Percentiles rank a stretch among this genome's conserved stretches.
phyloP scores from a whole-genome alignment of 2,113 vertebrate species.

The Polypterus senegalus region DNA sequence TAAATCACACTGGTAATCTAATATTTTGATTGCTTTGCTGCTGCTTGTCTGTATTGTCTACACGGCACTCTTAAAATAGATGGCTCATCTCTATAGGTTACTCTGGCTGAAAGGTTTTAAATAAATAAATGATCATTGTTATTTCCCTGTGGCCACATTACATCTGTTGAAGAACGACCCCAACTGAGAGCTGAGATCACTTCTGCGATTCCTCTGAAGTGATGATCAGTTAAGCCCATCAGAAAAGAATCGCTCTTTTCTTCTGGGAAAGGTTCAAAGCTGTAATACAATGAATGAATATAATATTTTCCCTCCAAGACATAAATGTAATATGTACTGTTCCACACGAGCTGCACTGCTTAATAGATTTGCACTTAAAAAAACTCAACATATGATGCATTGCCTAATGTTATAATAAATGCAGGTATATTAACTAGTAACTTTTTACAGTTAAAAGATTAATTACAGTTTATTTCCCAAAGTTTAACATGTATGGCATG shows the following conservation, averaged over 20 bases:
- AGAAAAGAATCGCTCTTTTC: not conserved
- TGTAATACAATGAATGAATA: not conserved
- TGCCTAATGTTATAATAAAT: too few species aligned
- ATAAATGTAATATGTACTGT: not conserved
- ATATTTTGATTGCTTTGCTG: too few species aligned
- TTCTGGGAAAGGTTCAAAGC: not conserved
- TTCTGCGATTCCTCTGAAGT: not conserved
- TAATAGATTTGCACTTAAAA: too few species aligned
- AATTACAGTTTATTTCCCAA: too few species aligned
- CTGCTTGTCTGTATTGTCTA: too few species aligned
- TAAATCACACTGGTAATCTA: too few species aligned
- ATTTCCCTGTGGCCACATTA: not conserved
- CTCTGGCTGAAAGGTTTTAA: not conserved
- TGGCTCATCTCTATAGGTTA: not conserved
- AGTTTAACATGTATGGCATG: too few species aligned
- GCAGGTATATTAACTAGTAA: too few species aligned
- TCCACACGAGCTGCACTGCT: not conserved
- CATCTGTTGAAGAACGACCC: not conserved
- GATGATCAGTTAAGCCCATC: not conserved
- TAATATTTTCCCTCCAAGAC: not conserved
- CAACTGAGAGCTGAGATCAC: not conserved
- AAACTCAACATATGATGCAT: too few species aligned
- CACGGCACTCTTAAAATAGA: not conserved
- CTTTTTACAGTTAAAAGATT: too few species aligned
- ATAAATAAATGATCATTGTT: not conserved